Base-by-base conservation (phyloP, 2,797 vertebrate genomes). In the Paramormyrops hopkinsi region DNA sequence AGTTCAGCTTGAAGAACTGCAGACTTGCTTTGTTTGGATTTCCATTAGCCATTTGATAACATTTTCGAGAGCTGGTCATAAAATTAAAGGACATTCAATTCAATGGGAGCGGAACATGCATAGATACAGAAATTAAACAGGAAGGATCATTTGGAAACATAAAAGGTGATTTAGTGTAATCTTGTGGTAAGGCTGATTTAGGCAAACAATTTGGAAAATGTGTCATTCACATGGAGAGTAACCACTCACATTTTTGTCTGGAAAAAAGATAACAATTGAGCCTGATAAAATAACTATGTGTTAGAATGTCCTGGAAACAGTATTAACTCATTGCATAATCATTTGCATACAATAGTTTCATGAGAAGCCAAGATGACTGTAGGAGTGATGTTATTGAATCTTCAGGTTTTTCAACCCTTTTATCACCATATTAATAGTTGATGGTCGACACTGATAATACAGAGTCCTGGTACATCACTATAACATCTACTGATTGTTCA, bases 281-380 rank as follows among this genome's bases (percentile, higher is more conserved):
- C 41, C 41, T 3, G 5, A 41, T 79, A 79, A 79, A 79, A 79
- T 46, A 4, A 79, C 17, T 37, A 17, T 11, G 69, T 44, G 73
- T 79, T 8, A 41, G 73, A 46, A 46, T 7, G 7, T 46, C 73
- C 73, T 79, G 6, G 41, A 41, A 79, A 46, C 73, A 41, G 73
- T n/a, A 79, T 46, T 44, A n/a, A 79, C 73, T 41, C 14, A n/a
- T 41, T n/a, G 73, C 19, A n/a, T 79, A 79, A n/a, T 46, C 33
- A 44, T 79, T 79, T 79, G 73, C 73, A 79, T 79, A 79, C 73
- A 79, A 79, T 79, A 79, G 73, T n/a, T 79, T 79, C 17, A 46
- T 46, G 37, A 79, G 73, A n/a, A 79, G 73, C 73, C 73, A 46
- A 79, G 41, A 79, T 8, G 14, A 7, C 17, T 79, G 33, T 44